Evolutionary conservation across 2,113 vertebrate genomes (phyloP), one percentile per base, ranked within the genome.

Genomic region (Paralichthys olivaceus): DNA sequence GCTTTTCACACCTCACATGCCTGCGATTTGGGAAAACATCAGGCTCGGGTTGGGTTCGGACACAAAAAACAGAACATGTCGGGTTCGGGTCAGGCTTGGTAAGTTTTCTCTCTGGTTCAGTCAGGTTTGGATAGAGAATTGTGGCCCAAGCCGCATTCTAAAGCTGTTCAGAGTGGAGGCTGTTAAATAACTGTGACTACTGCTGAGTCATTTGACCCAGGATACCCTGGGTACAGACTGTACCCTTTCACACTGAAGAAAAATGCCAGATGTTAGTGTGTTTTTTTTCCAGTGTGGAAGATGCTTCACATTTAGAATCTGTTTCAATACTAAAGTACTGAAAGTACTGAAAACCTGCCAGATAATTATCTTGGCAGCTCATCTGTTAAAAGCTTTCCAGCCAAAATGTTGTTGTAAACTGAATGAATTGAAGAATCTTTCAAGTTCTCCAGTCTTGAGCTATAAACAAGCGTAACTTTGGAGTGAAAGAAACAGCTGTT

Each of bases 271-370:
- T 20, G 14, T 34, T 20, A 34, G 17, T 20, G 28, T 17, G 7
- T 4, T 34, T 19, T 20, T 12, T 20, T 17, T 59, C 28, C 7
- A 17, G 56, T 3, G 4, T 15, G 15, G 56, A 19, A 14, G 23
- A 23, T 15, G 25, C 7, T 57, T 19, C 25, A 29, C 58, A 0
- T 22, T 53, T 4, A 66, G n/a, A 4, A 22, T 29, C 7, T 56
- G 0, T 26, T 67, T 53, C 15, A 60, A 34, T 28, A 28, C 6
- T 34, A 22, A 9, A 20, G 28, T 29, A 29, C 28, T 29, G 49
- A 43, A 19, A 40, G n/a, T 22, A 13, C 22, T 75, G 34, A 72
- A 69, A 45, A 57, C 7, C 37, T 51, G 49, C 15, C 14, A 71
- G 28, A 79, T 20, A 34, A 29, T 43, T 25, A 32, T 64, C 4